These are phyloP conservation scores for Collichthys lucidus DNA, from an alignment of 2,113 vertebrate species.

Conservation along the genomic window DNA sequence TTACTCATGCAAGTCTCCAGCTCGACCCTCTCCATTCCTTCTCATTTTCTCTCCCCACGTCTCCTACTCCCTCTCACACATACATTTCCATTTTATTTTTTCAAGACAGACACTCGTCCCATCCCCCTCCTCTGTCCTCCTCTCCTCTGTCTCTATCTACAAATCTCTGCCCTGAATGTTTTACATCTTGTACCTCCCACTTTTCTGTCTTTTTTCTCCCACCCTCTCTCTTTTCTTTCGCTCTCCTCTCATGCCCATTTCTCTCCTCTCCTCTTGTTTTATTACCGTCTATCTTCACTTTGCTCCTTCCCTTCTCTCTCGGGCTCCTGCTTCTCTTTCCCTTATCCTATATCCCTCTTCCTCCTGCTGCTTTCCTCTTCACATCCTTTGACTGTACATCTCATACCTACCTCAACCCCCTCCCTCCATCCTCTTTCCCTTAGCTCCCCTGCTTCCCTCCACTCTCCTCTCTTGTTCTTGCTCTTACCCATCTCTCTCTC, in stretches of 20 bases:
- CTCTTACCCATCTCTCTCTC: slow-evolving; percentile 29
- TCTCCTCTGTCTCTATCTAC: slow-evolving; percentile 11
- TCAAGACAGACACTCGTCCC: slow-evolving; percentile 20
- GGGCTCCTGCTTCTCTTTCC: slow-evolving; percentile 7
- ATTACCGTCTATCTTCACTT: slow-evolving; percentile 18
- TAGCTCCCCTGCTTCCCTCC: slow-evolving; percentile 12
- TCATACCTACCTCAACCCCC: slow-evolving; percentile 28
- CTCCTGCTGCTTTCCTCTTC: slow-evolving; percentile 27
- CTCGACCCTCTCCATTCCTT: slow-evolving; percentile 31
- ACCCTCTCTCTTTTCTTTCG: not conserved
- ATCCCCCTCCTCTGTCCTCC: slow-evolving; percentile 10
- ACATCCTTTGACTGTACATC: slow-evolving; percentile 26
- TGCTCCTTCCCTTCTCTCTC: slow-evolving; percentile 15
- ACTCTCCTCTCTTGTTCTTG: slow-evolving; percentile 24
- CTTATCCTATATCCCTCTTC: slow-evolving; percentile 31
- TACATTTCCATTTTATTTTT: slow-evolving; percentile 47
- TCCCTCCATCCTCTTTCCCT: slow-evolving; percentile 16
- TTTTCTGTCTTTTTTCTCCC: not conserved
- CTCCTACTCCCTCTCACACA: slow-evolving; percentile 21
- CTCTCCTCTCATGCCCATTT: slow-evolving; percentile 8
- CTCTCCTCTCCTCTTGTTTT: slow-evolving; percentile 15
- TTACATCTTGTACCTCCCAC: slow-evolving; percentile 37
- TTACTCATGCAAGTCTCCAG: slow-evolving; percentile 63
- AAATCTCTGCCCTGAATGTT: slow-evolving; percentile 45
- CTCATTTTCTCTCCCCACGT: slow-evolving; percentile 9